Evolutionary conservation across 2,888 invertebrate species (phyloP).

Genomic region (Synanthedon andrenaeformis): DNA sequence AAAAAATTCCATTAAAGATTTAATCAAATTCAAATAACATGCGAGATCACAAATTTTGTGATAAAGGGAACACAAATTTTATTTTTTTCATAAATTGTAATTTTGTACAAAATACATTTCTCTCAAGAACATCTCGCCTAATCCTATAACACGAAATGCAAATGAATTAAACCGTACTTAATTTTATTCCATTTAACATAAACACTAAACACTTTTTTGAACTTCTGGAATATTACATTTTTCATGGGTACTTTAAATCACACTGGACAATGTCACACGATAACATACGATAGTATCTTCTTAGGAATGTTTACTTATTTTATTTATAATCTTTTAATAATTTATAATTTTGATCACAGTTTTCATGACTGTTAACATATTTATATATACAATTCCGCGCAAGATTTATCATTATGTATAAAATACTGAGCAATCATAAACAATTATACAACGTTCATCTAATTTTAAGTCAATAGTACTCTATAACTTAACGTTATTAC

Average conservation of each 20-base stretch:
- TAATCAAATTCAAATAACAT: conserved; percentile 45
- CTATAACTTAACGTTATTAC: conserved; percentile 63
- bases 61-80: conserved; percentile 33
- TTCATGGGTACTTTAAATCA: not conserved
- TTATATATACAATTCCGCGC: conserved; percentile 66
- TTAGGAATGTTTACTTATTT: conserved; percentile 62
- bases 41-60: conserved; percentile 61
- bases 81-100: conserved; percentile 47
- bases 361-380: conserved; percentile 65
- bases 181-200: conserved; percentile 20
- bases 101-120: conserved; percentile 68
- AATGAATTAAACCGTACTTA: conserved; percentile 21
- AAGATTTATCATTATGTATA: conserved; percentile 49
- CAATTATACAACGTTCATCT: conserved; percentile 56
- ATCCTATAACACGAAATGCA: conserved; percentile 41
- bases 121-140: conserved; percentile 44
- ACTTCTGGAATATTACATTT: conserved; percentile 22
- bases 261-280: not conserved
- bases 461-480: conserved; percentile 56
- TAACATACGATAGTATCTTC: conserved; percentile 61
- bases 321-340: conserved; percentile 69
- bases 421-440: conserved; percentile 70
- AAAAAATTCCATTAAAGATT: conserved; percentile 29
- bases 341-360: conserved; percentile 71
- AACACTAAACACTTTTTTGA: conserved; percentile 42